A percentile compares a stretch with the other conserved stretches of the same genome.
These are phyloP conservation scores for Astreopora myriophthalma DNA, from an alignment of 64 coral and sea anemone genomes.

Conservation along the genomic window DNA sequence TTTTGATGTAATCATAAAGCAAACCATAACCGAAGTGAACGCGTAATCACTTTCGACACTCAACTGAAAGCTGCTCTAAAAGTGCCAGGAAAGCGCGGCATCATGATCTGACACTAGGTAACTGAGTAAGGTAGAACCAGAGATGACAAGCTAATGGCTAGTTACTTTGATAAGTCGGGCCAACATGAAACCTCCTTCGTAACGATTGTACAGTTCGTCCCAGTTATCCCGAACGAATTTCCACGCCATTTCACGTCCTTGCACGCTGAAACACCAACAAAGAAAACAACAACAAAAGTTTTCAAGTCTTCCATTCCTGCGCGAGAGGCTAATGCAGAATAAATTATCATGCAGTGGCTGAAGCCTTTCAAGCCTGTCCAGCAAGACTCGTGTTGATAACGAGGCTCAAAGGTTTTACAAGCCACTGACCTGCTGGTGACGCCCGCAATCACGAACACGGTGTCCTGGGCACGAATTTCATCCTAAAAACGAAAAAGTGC, in stretches of 20 bases:
- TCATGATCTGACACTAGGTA: too few relatives aligned
- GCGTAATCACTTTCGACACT: too few relatives aligned
- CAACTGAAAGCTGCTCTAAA: too few relatives aligned
- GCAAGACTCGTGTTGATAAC: too few relatives aligned
- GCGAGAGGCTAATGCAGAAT: too few relatives aligned
- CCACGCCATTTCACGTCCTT: slow-evolving; percentile 92
- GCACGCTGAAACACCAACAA: slow-evolving; percentile 40
- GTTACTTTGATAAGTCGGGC: slow-evolving; percentile 89
- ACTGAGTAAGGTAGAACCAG: neutral
- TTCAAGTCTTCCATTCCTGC: too few relatives aligned
- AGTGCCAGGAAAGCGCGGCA: too few relatives aligned
- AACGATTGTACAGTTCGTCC: slow-evolving; percentile 72
- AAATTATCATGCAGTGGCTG: too few relatives aligned
- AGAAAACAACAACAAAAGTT: too few relatives aligned
- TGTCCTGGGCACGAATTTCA: slow-evolving; percentile 69
- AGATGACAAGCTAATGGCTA: neutral
- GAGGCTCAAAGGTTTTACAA: neutral
- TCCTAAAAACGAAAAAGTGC: slow-evolving; percentile 16
- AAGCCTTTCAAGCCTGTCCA: too few relatives aligned
- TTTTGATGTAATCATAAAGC: too few relatives aligned
- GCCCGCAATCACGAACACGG: slow-evolving; percentile 74
- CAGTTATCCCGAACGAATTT: slow-evolving; percentile 88
- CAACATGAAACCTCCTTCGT: slow-evolving; percentile 91
- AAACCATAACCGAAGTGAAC: too few relatives aligned
- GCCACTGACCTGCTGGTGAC: slow-evolving; percentile 50